A percentile compares a stretch with the other conserved stretches of the same genome.
Evolutionary conservation across 2,888 invertebrate genomes (phyloP).

Genomic region (Carpatolechia fugitivella): DNA sequence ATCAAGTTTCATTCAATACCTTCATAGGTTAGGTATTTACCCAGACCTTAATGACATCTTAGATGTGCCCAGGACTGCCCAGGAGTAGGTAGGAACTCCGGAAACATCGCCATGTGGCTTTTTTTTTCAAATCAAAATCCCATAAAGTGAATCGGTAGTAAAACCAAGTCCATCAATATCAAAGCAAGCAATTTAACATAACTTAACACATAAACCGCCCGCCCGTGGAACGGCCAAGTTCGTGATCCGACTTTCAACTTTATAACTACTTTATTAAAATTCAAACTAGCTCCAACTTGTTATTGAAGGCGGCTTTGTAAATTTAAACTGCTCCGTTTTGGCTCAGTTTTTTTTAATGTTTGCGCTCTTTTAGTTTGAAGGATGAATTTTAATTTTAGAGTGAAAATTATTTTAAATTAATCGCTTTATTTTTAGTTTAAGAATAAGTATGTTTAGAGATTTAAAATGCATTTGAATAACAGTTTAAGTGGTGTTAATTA

Average conservation of each 20-base stretch:
- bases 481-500: too few species aligned
- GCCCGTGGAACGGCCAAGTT: conserved; percentile 27
- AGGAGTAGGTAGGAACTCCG: too few species aligned
- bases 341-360: conserved; percentile 17
- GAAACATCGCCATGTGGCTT: too few species aligned
- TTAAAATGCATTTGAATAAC: too few species aligned
- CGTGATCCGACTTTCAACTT: conserved; percentile 21
- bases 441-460: too few species aligned
- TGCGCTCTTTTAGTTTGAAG: conserved; percentile 6
- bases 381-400: conserved; percentile 8
- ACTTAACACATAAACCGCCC: conserved; percentile 37
- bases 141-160: not conserved
- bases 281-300: conserved; percentile 42
- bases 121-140: too few species aligned
- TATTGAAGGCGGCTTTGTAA: conserved; percentile 37
- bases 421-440: too few species aligned
- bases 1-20: too few species aligned
- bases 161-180: conserved; percentile 22
- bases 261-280: conserved; percentile 45
- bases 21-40: too few species aligned
- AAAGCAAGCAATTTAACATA: conserved; percentile 32
- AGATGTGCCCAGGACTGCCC: too few species aligned
- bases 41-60: too few species aligned
- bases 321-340: conserved; percentile 29
- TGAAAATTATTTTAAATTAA: too few species aligned